Base-by-base conservation (phyloP, 2,797 vertebrate genomes). In the Microctenopoma lineatum region DNA sequence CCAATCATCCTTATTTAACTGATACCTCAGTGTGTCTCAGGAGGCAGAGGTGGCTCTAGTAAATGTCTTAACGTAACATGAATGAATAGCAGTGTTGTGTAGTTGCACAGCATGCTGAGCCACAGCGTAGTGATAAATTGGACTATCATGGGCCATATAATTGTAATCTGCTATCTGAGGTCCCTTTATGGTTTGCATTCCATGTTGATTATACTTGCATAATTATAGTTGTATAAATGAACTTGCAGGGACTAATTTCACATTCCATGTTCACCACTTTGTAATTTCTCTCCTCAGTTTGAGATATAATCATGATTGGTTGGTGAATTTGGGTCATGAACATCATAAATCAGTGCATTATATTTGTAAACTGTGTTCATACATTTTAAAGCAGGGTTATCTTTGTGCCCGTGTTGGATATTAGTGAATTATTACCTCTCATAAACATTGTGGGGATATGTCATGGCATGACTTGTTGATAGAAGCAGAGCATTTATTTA, bases 161-260 rank as follows among this genome's bases (percentile, higher is more conserved):
- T 80, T 77, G 27, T 21, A 27, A 27, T 59, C 32, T 68, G 29
- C 59, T 54, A 32, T 81, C 65, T 44, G 27, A 42, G 47, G 41
- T 65, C 44, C 59, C 44, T 50, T 41, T 52, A 32, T 45, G 27
- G 13, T 54, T 6, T 54, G 34, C 10, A 16, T 44, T 63, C 36
- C 41, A 55, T n/a, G 3, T 68, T 72, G 50, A 79, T 71, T 62
- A 64, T 14, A 14, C 25, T 54, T 10, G 36, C 41, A 42, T 57
- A 58, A 74, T 77, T 77, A 75, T 18, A 67, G 1, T 34, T 50
- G 67, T 54, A 32, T 51, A 27, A 25, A 70, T 75, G 53, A 42
- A 66, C 79, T 67, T 67, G 7, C 25, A 21, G 42, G 29, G 36
- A 59, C 53, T 59, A 50, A 69, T 81, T 65, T 78, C 12, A 34